phyloP scores from a whole-genome alignment of 37 sponge, comb jelly and placozoan genomes.

The Ephydatia muelleri region DNA sequence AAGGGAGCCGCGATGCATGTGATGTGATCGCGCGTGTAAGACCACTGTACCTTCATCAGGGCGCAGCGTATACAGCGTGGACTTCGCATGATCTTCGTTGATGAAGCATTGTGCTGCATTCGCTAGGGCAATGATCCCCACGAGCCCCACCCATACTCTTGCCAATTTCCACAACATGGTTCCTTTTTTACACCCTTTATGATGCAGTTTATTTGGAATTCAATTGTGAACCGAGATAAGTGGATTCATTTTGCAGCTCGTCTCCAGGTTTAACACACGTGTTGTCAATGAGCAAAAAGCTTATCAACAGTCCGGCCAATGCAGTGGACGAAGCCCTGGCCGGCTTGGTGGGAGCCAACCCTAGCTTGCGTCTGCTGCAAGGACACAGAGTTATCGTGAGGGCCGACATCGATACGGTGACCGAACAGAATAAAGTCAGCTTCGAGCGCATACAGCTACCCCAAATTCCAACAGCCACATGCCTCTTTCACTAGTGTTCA shows the following conservation, averaged over 20 bases:
- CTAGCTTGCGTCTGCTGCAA: conserved; percentile 67
- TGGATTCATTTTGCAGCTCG: not conserved
- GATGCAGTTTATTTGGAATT: not conserved
- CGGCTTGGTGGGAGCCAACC: conserved; percentile 72
- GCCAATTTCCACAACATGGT: not conserved
- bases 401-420: conserved; percentile 48
- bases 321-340: conserved; percentile 83
- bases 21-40: not conserved
- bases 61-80: conserved; percentile 22
- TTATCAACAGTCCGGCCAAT: conserved; percentile 63
- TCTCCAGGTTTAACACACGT: not conserved
- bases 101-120: conserved; percentile 36
- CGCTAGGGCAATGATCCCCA: conserved; percentile 37
- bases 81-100: not conserved
- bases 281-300: conserved; percentile 74
- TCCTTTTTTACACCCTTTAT: not conserved
- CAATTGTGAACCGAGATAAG: not conserved
- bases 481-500: too few species aligned
- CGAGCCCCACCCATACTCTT: conserved; percentile 57
- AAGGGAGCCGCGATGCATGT: not conserved
- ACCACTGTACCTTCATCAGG: conserved; percentile 35
- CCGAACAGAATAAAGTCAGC: conserved; percentile 45
- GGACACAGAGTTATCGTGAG: conserved; percentile 83
- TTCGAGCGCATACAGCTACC: not conserved
- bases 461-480: too few species aligned